phyloP scores from a whole-genome alignment of 2,113 vertebrate genomes.

The Aspidoscelis tigris region DNA sequence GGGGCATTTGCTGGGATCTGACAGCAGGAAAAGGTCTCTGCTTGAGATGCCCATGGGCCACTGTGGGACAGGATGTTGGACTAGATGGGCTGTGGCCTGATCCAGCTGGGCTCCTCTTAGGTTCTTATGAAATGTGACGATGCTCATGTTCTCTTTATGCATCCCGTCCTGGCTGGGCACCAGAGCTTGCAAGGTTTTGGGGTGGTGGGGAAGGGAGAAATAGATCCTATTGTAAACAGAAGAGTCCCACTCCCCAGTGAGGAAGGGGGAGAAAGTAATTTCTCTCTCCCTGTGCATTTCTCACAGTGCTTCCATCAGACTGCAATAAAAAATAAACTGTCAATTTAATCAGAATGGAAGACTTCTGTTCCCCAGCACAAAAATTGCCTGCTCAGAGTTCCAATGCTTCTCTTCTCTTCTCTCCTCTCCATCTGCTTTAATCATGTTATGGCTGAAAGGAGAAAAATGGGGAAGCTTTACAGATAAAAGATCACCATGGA shows the following conservation, averaged over 20 bases:
- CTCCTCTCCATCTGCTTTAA: conserved; percentile 59
- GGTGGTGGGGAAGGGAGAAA: not conserved
- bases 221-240: not conserved
- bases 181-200: too few relatives aligned
- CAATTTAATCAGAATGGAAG: conserved; percentile 34
- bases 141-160: too few relatives aligned
- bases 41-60: too few relatives aligned
- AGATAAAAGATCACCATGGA: conserved; percentile 41
- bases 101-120: too few relatives aligned
- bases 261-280: not conserved
- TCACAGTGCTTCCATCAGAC: conserved; percentile 25
- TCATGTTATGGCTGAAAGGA: conserved; percentile 23
- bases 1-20: too few relatives aligned
- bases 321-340: conserved; percentile 39
- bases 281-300: not conserved
- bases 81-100: too few relatives aligned
- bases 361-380: conserved; percentile 6
- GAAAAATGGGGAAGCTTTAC: not conserved
- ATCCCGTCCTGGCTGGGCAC: too few relatives aligned
- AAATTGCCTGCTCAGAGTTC: conserved; percentile 44
- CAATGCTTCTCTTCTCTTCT: conserved; percentile 37
- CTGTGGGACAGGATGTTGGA: too few relatives aligned
- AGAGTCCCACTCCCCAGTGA: not conserved
- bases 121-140: too few relatives aligned
- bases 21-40: too few relatives aligned